These are phyloP conservation scores for Glossophaga mutica DNA, from an alignment of 2,797 vertebrate genomes.

Conservation along the genomic window DNA sequence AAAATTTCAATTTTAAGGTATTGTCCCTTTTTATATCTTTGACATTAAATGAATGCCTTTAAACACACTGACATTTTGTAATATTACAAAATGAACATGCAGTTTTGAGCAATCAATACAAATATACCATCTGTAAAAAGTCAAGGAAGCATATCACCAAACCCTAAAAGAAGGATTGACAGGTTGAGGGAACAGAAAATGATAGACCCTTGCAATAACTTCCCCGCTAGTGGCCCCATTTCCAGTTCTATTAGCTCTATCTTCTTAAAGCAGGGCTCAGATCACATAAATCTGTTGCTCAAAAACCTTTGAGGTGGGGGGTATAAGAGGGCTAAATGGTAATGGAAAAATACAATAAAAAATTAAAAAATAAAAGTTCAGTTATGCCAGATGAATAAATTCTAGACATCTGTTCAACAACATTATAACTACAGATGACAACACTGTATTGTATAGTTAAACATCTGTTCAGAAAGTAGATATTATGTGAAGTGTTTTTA, in stretches of 20 bases:
- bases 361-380: background rate
- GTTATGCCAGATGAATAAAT: background rate
- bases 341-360: background rate
- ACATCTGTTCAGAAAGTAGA: background rate
- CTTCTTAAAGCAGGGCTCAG: slow-evolving; percentile 2
- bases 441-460: background rate
- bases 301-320: background rate
- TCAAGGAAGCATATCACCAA: slow-evolving; percentile 13
- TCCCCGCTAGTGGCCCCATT: background rate
- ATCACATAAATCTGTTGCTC: background rate
- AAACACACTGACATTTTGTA: slow-evolving; percentile 69
- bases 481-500: background rate
- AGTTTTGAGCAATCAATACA: slow-evolving; percentile 58
- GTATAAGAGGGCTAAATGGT: background rate
- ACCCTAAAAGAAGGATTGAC: slow-evolving; percentile 35
- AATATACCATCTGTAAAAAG: slow-evolving; percentile 46
- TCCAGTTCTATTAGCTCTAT: background rate
- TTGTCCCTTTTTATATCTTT: slow-evolving; percentile 58
- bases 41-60: slow-evolving; percentile 70
- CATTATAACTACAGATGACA: background rate
- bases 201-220: background rate
- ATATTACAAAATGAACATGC: slow-evolving; percentile 56
- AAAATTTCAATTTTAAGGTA: slow-evolving; percentile 26
- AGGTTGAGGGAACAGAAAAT: slow-evolving; percentile 40
- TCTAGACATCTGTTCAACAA: background rate